phyloP scores from a whole-genome alignment of 2,113 vertebrate genomes.

The Polyodon spathula region DNA sequence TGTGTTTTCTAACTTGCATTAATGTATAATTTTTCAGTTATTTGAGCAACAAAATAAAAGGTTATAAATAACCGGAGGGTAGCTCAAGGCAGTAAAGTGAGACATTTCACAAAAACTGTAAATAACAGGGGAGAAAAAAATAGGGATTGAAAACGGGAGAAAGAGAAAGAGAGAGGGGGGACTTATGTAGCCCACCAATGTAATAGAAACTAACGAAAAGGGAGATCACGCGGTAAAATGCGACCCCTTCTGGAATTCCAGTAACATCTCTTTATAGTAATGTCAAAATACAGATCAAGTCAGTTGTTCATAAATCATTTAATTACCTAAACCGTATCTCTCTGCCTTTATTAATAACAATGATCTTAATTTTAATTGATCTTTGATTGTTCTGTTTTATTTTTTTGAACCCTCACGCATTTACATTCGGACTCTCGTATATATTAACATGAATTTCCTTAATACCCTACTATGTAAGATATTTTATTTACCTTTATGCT shows the following conservation, averaged over 20 bases:
- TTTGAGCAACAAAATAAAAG: conserved; percentile 36
- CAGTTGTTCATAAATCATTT: too few relatives aligned
- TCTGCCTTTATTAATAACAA: too few relatives aligned
- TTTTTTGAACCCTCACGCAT: too few relatives aligned
- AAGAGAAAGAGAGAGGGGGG: conserved; percentile 9
- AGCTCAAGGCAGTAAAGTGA: conserved; percentile 49
- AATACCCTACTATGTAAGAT: too few relatives aligned
- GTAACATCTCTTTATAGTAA: conserved; percentile 33
- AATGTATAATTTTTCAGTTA: conserved; percentile 35
- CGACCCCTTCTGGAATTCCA: conserved; percentile 76
- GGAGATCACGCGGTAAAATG: conserved; percentile 32
- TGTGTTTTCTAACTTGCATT: conserved; percentile 56
- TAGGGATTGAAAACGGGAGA: conserved; percentile 16
- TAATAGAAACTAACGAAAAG: conserved; percentile 28
- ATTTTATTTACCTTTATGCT: too few relatives aligned
- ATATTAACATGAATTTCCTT: too few relatives aligned
- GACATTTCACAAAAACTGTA: conserved; percentile 53
- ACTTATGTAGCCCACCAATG: conserved; percentile 23
- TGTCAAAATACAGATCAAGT: too few relatives aligned
- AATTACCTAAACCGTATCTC: too few relatives aligned
- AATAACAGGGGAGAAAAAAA: conserved; percentile 37
- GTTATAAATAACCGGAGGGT: conserved; percentile 36
- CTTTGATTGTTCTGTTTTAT: too few relatives aligned
- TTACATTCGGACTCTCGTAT: too few relatives aligned
- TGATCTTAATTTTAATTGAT: too few relatives aligned